Conservation (phyloP, 2,113 vertebrate species). For the Microtus pennsylvanicus region DNA sequence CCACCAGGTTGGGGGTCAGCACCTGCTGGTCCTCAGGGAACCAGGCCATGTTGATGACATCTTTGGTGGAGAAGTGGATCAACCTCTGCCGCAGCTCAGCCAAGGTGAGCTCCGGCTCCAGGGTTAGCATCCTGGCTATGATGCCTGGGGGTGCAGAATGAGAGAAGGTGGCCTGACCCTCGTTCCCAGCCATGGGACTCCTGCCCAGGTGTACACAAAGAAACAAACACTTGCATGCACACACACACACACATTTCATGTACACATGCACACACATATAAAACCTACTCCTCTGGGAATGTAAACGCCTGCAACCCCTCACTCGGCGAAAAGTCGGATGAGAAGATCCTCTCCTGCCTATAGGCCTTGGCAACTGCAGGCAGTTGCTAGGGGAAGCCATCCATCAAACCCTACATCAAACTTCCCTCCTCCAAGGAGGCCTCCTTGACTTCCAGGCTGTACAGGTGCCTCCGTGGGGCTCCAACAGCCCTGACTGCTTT, state of each 20-base stretch:
- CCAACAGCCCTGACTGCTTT: not conserved
- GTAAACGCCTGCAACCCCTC: not conserved
- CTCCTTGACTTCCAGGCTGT: not conserved
- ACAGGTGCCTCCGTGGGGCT: not conserved
- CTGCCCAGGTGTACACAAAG: not conserved
- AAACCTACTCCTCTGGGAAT: not conserved
- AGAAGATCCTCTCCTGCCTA: not conserved
- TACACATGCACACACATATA: not conserved
- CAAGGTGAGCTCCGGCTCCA: conserved; percentile 82
- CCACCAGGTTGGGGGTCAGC: conserved; percentile 90
- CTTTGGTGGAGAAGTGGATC: conserved; percentile 87
- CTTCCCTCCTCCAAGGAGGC: not conserved
- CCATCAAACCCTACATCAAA: not conserved
- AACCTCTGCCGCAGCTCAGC: conserved; percentile 90
- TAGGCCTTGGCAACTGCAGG: not conserved
- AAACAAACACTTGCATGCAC: not conserved
- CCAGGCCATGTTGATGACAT: conserved; percentile 83
- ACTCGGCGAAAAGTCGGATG: not conserved
- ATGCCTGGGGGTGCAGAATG: conserved; percentile 83
- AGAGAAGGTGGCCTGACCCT: not conserved
- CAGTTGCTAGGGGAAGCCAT: not conserved
- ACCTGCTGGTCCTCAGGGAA: conserved; percentile 88
- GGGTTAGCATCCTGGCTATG: conserved; percentile 88
- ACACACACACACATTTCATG: not conserved
- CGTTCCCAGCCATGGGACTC: not conserved